A percentile compares a stretch with the other conserved stretches of the same genome.
phyloP scores from a whole-genome alignment of 2,888 invertebrate species.

The Hydroisotoma schaefferi region DNA sequence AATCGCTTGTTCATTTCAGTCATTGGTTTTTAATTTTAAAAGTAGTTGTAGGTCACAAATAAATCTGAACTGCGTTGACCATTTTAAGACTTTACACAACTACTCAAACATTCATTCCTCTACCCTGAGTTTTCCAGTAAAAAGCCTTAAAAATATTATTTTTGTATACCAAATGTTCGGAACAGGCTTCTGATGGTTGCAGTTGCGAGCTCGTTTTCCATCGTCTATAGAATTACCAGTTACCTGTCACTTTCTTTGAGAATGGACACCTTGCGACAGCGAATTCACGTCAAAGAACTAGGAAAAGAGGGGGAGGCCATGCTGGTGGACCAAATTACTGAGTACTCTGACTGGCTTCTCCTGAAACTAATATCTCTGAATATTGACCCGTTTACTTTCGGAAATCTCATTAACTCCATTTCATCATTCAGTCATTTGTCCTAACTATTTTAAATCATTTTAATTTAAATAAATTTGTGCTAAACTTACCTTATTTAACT shows the following conservation, averaged over 20 bases:
- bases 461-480: too few species aligned
- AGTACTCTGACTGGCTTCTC: constrained; percentile 42
- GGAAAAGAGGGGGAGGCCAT: constrained; percentile 12
- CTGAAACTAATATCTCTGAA: constrained; percentile 40
- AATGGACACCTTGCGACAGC: constrained; percentile 24
- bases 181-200: constrained; percentile 29
- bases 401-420: constrained; percentile 33
- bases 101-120: too few species aligned
- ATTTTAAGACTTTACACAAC: too few species aligned
- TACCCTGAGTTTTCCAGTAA: too few species aligned
- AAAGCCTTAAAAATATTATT: too few species aligned
- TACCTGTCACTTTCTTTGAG: constrained; percentile 32
- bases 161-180: background rate
- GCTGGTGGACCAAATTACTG: background rate
- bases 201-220: constrained; percentile 14
- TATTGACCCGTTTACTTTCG: constrained; percentile 35
- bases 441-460: too few species aligned
- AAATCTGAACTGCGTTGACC: too few species aligned
- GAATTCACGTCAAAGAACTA: background rate
- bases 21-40: too few species aligned
- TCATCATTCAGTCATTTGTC: too few species aligned
- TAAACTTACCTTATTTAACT: too few species aligned
- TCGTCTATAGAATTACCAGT: constrained; percentile 30
- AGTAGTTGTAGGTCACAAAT: too few species aligned
- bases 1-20: too few species aligned